A percentile compares a stretch with the other conserved stretches of the same genome.
These are phyloP conservation scores for Liasis olivaceus DNA, from an alignment of 2,797 vertebrate species.

Conservation along the genomic window DNA sequence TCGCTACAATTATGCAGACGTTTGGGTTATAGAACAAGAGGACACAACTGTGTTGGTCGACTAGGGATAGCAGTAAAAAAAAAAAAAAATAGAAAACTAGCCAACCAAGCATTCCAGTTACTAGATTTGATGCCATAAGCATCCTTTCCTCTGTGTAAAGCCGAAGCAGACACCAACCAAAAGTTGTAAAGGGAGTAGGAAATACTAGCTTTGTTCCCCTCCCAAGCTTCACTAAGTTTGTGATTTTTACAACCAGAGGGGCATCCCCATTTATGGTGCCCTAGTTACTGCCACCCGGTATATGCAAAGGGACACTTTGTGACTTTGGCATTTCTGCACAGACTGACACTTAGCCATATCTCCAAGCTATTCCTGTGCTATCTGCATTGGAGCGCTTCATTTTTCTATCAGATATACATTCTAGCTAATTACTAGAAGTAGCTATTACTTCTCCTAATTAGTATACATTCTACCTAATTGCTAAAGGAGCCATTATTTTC, in stretches of 20 bases:
- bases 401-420: not conserved
- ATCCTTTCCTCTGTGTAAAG: not conserved
- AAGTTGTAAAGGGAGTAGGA: constrained; percentile 38
- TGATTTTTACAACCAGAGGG: not conserved
- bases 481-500: not conserved
- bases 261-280: fast-evolving
- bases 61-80: too few relatives aligned
- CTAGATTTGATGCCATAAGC: constrained; percentile 4
- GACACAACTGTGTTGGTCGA: too few relatives aligned
- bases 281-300: not conserved
- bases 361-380: not conserved
- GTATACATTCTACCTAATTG: not conserved
- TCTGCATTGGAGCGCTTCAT: not conserved
- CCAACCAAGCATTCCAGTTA: not conserved
- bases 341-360: not conserved
- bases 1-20: too few relatives aligned
- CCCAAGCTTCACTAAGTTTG: not conserved
- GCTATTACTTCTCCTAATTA: not conserved
- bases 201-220: constrained; percentile 32
- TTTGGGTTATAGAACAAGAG: too few relatives aligned
- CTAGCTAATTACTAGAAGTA: not conserved
- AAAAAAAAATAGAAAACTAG: too few relatives aligned
- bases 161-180: constrained; percentile 22
- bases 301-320: not conserved
- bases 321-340: not conserved